Evolutionary conservation across 2,113 vertebrate species (phyloP), one percentile per base, ranked within the genome.

Genomic region (Datnioides undecimradiatus): DNA sequence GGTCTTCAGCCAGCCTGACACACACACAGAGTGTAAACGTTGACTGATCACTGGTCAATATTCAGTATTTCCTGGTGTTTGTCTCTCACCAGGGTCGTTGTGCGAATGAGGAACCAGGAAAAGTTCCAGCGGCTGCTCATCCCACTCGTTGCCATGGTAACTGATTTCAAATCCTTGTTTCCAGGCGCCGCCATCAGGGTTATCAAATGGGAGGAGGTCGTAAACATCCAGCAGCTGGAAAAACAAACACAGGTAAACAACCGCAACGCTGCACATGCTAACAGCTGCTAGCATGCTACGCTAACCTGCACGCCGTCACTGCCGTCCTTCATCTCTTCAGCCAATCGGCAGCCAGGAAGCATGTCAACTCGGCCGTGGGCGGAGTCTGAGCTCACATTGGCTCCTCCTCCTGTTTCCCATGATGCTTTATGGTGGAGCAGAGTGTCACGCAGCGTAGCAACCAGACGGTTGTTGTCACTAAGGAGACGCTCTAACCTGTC

Each of bases 91-190:
- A 74, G 97, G 97, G 89, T 99, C 97, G 66, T 99, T 99, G 90
- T 99, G 97, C 0, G 97, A 99, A 81, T 99, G 97, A 73, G 97
- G 97, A 33, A 98, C 95, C 48, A 99, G 94, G 79, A 97, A 96
- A 59, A 99, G 93, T 59, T 98, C 96, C 78, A 98, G 95, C 0
- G 95, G 95, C 72, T 96, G 93, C 41, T 68, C 71, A 36, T 96
- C 95, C 97, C 97, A 98, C 60, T 98, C 97, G 27, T 96, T 80
- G 27, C 92, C 91, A 19, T 89, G 83, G 83, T 99, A 98, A 8
- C 86, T 90, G 82, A 99, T 98, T 45, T 97, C 95, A 49, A 99
- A 99, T 12, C 97, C 97, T 92, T 99, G 97, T 77, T 98, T 99
- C 97, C 97, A 99, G 78, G 95, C 95, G 1, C 97, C 97, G 49